Conservation (phyloP, 2,888 invertebrate species). For the Xiphydria camelus region DNA sequence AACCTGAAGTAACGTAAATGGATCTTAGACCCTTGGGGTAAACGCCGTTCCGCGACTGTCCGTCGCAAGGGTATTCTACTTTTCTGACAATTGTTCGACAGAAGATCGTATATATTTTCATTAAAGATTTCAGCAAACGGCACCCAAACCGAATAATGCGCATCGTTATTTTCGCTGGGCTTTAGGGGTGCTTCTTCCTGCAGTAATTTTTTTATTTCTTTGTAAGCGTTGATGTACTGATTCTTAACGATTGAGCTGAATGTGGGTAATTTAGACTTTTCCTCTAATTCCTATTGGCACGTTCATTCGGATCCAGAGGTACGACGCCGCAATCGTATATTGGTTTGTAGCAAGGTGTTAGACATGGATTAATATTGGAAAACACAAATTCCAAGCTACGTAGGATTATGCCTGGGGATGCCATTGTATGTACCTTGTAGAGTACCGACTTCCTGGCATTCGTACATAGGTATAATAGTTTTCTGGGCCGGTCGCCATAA, state of each 20-base stretch:
- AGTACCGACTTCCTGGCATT: slow-evolving; percentile 88
- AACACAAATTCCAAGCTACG: slow-evolving; percentile 68
- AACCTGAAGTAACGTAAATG: slow-evolving; percentile 69
- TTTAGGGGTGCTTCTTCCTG: slow-evolving; percentile 41
- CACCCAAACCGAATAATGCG: slow-evolving; percentile 70
- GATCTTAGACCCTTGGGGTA: slow-evolving; percentile 57
- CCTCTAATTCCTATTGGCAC: too few species aligned
- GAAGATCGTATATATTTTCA: slow-evolving; percentile 82
- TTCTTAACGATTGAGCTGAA: slow-evolving; percentile 43
- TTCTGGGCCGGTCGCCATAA: too few species aligned
- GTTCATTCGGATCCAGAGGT: slow-evolving; percentile 32
- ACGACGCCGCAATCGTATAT: slow-evolving; percentile 41
- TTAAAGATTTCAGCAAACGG: slow-evolving; percentile 94
- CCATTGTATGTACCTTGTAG: slow-evolving; percentile 69
- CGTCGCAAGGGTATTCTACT: slow-evolving; percentile 37
- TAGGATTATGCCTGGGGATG: slow-evolving; percentile 73
- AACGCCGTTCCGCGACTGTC: slow-evolving; percentile 45
- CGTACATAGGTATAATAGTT: too few species aligned
- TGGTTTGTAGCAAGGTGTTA: slow-evolving; percentile 44
- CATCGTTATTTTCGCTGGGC: slow-evolving; percentile 31
- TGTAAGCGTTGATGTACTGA: slow-evolving; percentile 42
- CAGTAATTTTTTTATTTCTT: slow-evolving; percentile 48
- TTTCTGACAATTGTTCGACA: slow-evolving; percentile 59
- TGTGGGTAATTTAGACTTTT: too few species aligned
- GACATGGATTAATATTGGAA: slow-evolving; percentile 38